Evolutionary conservation across 2,113 vertebrate species (phyloP).

Genomic region (Misgurnus anguillicaudatus): DNA sequence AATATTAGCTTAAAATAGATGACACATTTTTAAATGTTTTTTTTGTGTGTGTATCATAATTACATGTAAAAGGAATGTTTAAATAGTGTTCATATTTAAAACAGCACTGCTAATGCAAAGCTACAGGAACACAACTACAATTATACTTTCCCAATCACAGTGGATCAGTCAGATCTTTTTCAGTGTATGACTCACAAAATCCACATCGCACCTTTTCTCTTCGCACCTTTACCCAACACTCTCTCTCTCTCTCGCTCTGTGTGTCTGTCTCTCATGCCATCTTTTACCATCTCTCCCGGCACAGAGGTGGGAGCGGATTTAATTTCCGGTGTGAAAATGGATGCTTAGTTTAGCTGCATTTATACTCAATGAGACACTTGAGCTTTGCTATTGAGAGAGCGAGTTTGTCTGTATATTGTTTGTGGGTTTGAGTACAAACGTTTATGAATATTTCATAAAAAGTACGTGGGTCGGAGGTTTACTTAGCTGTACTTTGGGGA

Average conservation of each 20-base stretch:
- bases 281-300: constrained; percentile 13
- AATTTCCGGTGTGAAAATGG: constrained; percentile 51
- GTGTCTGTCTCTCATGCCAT: constrained; percentile 50
- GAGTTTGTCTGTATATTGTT: not conserved
- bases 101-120: no score
- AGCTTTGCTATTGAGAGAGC: not conserved
- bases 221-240: constrained; percentile 56
- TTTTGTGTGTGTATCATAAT: not conserved
- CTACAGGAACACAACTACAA: not conserved
- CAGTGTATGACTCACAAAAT: constrained; percentile 4
- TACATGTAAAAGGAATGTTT: no score
- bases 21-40: not conserved
- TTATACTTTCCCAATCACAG: not conserved
- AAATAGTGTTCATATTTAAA: no score
- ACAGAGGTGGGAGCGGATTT: constrained; percentile 38
- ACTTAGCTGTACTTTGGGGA: not conserved
- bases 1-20: no score
- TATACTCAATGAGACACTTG: constrained; percentile 36
- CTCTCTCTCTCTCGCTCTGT: constrained; percentile 37
- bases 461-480: not conserved
- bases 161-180: not conserved
- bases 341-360: constrained; percentile 42
- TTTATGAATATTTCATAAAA: not conserved
- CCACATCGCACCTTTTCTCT: constrained; percentile 55
- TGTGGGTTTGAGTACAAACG: not conserved